Conservation (phyloP, 2,113 vertebrate species). For the Isurus oxyrinchus region DNA sequence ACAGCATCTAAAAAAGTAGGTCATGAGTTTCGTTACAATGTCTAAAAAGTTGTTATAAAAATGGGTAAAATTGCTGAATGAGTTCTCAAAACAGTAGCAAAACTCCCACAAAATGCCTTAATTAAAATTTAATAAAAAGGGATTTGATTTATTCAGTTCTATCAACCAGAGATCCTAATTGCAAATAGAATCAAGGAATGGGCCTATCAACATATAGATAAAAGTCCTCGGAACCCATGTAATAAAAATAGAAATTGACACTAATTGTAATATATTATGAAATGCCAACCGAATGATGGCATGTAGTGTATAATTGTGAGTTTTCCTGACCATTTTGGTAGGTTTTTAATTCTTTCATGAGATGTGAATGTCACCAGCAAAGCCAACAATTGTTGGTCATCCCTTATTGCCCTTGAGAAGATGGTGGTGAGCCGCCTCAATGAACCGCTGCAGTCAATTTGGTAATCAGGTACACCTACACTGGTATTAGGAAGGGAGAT, state of each 20-base stretch:
- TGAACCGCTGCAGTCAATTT: no score
- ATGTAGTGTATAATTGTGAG: neutral
- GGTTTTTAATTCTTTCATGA: neutral
- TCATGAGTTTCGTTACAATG: neutral
- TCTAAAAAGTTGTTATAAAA: neutral
- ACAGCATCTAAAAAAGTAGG: neutral
- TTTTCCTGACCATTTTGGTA: neutral
- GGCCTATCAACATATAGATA: neutral
- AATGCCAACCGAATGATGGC: neutral
- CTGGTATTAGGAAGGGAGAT: no score
- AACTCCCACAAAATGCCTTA: neutral
- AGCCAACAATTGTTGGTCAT: no score
- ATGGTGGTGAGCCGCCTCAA: no score
- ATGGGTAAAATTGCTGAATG: neutral
- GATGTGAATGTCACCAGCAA: no score
- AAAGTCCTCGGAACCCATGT: neutral
- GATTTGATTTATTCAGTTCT: neutral
- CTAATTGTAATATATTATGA: neutral
- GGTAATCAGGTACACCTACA: no score
- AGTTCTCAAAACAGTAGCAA: neutral
- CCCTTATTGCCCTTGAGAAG: no score
- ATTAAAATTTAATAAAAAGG: neutral
- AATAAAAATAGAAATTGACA: neutral
- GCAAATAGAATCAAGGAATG: neutral
- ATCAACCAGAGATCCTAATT: neutral